phyloP scores from a whole-genome alignment of 2,888 invertebrate genomes.

The Perithous albicinctus region DNA sequence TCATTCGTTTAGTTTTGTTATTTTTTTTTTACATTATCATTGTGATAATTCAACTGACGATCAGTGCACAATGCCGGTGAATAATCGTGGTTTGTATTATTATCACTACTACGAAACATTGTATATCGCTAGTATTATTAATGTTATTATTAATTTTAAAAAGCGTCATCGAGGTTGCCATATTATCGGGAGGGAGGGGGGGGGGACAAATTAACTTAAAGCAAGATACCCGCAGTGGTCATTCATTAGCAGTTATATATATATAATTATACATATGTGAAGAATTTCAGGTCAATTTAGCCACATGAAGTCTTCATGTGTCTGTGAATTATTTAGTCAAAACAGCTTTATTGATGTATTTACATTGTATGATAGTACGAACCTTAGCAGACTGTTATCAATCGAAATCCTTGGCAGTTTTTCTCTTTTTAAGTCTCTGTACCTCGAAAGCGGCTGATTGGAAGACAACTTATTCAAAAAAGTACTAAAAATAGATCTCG shows the following conservation, averaged over 20 bases:
- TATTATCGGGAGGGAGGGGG: slow-evolving; percentile 69
- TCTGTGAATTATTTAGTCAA: too few relatives aligned
- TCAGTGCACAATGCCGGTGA: slow-evolving; percentile 33
- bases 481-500: too few relatives aligned
- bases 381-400: too few relatives aligned
- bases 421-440: too few relatives aligned
- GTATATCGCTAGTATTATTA: slow-evolving; percentile 73
- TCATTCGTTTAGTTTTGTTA: slow-evolving; percentile 13
- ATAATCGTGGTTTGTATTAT: slow-evolving; percentile 29
- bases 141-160: slow-evolving; percentile 71
- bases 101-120: slow-evolving; percentile 22
- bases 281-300: too few relatives aligned
- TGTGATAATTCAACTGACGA: slow-evolving; percentile 26
- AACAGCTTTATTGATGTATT: too few relatives aligned
- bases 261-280: slow-evolving; percentile 58
- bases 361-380: too few relatives aligned
- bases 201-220: slow-evolving; percentile 71
- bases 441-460: too few relatives aligned
- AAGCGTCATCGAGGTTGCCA: slow-evolving; percentile 76
- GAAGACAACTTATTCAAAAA: too few relatives aligned
- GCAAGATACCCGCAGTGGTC: slow-evolving; percentile 65
- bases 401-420: too few relatives aligned
- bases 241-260: slow-evolving; percentile 66
- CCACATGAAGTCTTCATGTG: too few relatives aligned
- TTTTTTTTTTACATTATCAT: slow-evolving; percentile 1